Base-by-base conservation (phyloP, 2,888 invertebrate species). In the Amphimallon solstitiale region DNA sequence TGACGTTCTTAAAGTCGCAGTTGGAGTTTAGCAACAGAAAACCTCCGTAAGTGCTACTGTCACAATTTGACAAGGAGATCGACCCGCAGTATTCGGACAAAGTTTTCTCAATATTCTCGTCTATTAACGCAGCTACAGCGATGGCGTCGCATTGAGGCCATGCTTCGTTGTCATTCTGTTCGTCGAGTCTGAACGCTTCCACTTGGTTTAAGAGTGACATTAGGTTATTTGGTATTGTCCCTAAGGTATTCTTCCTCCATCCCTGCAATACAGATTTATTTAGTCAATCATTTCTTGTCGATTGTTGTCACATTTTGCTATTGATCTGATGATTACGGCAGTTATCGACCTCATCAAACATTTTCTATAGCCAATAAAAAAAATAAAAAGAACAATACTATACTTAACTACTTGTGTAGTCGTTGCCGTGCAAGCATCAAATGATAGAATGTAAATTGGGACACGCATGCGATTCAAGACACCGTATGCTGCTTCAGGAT, bases 401-500 rank as follows among this genome's bases (percentile, higher is more conserved):
- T 23, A 23, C 23, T 23, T 6, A 10, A 45, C 45, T 10, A 9
- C 19, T 2, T 15, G 15, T 1, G 45, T 45, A 45, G 19, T 19
- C 15, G 19, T 19, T 1, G 17, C 45, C 6, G 45, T 7, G 9
- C 45, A 45, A 7, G 45, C 45, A 45, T 45, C 45, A 45, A 45
- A 45, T 15, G 17, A 10, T 17, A 45, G 1, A 45, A 61, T 29
- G 17, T 34, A 46, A 6, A 45, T n/a, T 14, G 61, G 48, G 15
- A 17, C 35, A 15, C 14, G n/a, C 0, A 7, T 45, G n/a, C 45
- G 46, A 10, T 45, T 61, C 10, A 61, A 61, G 4, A 61, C 17
- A 6, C 23, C 12, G 35, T 61, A 46, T n/a, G 45, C 61, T 15
- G 61, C 45, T 15, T 61, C 46, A 2, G 61, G 61, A 34, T 61